These are phyloP conservation scores for Megalonaias nervosa DNA, from an alignment of 1,140 invertebrate genomes.

Conservation along the genomic window DNA sequence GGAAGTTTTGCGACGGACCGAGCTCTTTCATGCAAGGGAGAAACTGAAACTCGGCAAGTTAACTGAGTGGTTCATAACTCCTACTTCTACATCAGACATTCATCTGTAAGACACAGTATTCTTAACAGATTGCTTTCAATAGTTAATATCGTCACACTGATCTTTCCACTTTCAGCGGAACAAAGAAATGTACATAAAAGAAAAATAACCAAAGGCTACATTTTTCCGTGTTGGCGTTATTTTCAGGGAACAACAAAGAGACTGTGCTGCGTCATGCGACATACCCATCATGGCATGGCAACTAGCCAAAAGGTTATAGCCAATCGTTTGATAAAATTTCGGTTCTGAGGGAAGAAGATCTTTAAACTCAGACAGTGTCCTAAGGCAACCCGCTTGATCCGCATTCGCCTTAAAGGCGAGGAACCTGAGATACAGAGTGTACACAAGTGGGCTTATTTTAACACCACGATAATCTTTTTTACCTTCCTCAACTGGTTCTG, in stretches of 20 bases:
- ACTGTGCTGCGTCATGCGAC: background rate
- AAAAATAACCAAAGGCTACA: conserved; percentile 5
- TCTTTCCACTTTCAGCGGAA: background rate
- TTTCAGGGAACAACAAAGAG: background rate
- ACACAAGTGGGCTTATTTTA: background rate
- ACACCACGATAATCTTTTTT: background rate
- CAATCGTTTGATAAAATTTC: background rate
- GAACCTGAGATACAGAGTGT: background rate
- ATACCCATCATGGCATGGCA: background rate
- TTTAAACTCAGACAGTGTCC: background rate
- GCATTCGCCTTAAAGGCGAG: background rate
- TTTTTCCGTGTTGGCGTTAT: background rate
- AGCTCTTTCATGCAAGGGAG: too few relatives aligned
- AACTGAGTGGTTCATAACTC: too few relatives aligned
- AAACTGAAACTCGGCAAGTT: too few relatives aligned
- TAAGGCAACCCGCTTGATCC: background rate
- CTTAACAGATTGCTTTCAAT: too few relatives aligned
- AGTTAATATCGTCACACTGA: too few relatives aligned
- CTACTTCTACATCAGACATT: too few relatives aligned
- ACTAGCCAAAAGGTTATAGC: background rate
- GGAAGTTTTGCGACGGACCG: too few relatives aligned
- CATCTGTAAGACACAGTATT: too few relatives aligned
- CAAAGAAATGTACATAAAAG: background rate
- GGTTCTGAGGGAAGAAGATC: background rate
- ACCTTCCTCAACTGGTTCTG: background rate